Evolutionary conservation across 2,797 vertebrate species (phyloP).

Genomic region (Rhynchotus rufescens): DNA sequence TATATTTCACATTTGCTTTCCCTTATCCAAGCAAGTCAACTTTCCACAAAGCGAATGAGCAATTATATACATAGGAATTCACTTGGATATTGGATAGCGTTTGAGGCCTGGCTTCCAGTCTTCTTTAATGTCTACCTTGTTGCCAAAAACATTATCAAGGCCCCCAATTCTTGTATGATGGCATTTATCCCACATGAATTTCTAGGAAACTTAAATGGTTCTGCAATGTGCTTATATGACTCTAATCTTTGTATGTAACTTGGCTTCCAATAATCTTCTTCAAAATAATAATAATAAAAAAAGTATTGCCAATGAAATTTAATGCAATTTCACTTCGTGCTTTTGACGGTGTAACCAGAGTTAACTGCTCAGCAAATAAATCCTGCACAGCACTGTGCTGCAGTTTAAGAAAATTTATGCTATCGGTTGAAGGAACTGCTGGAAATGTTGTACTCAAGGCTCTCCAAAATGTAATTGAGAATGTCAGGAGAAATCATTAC

Average conservation of each 20-base stretch:
- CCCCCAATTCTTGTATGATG: neutral
- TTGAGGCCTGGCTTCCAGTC: neutral
- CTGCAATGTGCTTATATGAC: neutral
- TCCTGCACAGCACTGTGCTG: constrained; percentile 48
- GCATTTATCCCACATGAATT: neutral
- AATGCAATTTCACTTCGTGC: neutral
- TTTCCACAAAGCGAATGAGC: accelerated
- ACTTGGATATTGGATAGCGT: neutral
- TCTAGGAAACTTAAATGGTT: neutral
- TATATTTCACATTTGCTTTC: neutral
- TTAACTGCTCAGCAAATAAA: constrained; percentile 68
- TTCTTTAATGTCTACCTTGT: neutral
- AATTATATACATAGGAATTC: neutral
- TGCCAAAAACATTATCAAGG: neutral
- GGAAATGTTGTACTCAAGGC: constrained; percentile 54
- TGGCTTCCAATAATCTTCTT: neutral
- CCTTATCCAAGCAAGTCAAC: neutral
- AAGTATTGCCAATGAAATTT: constrained; percentile 13
- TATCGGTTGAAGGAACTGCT: constrained; percentile 52
- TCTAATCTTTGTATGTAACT: constrained; percentile 10
- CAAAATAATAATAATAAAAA: constrained; percentile 23
- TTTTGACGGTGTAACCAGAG: constrained; percentile 39
- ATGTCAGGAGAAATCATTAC: constrained; percentile 71
- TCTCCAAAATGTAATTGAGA: constrained; percentile 75
- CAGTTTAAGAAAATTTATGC: constrained; percentile 72